Percentiles rank a stretch among this genome's conserved stretches.
Evolutionary conservation across 2,113 vertebrate species (phyloP).

Genomic region (Mesoclemmys tuberculata): DNA sequence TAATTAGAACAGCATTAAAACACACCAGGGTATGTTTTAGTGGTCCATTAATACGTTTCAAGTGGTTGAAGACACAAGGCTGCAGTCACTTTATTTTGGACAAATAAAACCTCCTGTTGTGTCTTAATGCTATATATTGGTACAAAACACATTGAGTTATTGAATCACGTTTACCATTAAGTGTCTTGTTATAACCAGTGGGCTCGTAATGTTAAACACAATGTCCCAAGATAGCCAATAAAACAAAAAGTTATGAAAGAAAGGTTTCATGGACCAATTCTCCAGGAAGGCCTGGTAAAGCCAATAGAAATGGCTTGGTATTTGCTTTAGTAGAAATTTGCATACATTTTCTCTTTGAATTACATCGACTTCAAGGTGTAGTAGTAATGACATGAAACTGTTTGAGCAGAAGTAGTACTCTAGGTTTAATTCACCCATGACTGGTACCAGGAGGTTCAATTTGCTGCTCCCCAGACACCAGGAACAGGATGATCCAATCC

Average conservation of each 20-base stretch:
- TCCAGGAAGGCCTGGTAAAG: not conserved
- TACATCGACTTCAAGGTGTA: not conserved
- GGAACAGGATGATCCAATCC: not conserved
- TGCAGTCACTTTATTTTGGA: constrained; percentile 30
- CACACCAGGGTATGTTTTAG: constrained; percentile 51
- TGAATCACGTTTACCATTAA: constrained; percentile 31
- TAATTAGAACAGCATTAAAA: not conserved
- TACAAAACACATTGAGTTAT: not conserved
- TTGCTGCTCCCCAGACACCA: not conserved
- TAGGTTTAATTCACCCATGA: not conserved
- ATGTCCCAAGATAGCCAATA: constrained; percentile 22
- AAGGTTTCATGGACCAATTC: not conserved
- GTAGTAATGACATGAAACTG: not conserved
- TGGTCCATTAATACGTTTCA: constrained; percentile 52
- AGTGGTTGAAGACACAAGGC: constrained; percentile 36
- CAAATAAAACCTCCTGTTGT: constrained; percentile 28
- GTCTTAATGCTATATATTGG: constrained; percentile 15
- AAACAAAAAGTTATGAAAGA: constrained; percentile 3
- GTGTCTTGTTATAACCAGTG: constrained; percentile 22
- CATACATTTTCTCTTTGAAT: not conserved
- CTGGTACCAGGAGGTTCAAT: not conserved
- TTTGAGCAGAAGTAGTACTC: not conserved
- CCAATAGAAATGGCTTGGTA: too few relatives aligned
- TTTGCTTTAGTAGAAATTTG: not conserved
- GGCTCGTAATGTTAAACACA: constrained; percentile 3